phyloP scores from a whole-genome alignment of 2,113 vertebrate species.

The Sclerurus mexicanus region DNA sequence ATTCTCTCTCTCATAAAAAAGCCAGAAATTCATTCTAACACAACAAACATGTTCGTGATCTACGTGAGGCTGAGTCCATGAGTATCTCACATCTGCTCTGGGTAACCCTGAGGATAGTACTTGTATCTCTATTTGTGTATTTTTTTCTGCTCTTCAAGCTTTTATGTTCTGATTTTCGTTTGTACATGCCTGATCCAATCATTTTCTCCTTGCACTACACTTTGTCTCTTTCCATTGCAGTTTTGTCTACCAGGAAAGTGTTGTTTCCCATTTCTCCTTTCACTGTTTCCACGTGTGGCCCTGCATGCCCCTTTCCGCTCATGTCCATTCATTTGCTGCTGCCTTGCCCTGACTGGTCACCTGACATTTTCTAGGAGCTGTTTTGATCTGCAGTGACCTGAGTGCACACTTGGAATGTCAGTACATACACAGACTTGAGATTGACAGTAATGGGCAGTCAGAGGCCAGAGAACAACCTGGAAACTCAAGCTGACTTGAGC shows the following conservation, averaged over 20 bases:
- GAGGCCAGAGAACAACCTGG: background rate
- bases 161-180: background rate
- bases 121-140: background rate
- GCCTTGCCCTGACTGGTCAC: background rate
- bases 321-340: background rate
- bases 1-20: background rate
- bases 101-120: background rate
- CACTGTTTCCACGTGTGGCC: background rate
- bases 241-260: background rate
- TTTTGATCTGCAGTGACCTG: background rate
- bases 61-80: background rate
- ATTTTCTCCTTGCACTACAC: background rate
- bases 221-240: background rate
- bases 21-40: rapidly evolving
- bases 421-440: background rate
- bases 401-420: background rate
- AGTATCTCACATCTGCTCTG: background rate
- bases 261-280: background rate
- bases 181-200: background rate
- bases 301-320: background rate
- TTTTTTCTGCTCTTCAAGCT: background rate
- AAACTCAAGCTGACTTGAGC: background rate
- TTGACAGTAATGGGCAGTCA: background rate
- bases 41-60: rapidly evolving
- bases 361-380: background rate